Evolutionary conservation across 2,797 vertebrate genomes (phyloP).

Genomic region (Alauda arvensis): DNA sequence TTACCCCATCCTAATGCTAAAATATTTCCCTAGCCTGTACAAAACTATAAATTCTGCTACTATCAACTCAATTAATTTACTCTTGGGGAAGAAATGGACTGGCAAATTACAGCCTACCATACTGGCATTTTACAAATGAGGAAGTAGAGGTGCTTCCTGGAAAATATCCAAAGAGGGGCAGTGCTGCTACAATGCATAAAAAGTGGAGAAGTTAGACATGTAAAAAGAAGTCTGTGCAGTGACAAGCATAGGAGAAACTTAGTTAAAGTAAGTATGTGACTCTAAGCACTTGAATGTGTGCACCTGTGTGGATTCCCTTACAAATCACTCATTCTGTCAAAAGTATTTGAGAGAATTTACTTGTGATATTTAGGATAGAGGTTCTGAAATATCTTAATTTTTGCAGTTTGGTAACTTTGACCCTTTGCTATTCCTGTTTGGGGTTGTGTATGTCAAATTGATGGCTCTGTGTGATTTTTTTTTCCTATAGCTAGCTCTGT

Average conservation of each 20-base stretch:
- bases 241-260: not conserved
- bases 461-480: slow-evolving; percentile 15
- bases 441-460: not conserved
- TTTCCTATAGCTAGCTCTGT: slow-evolving; percentile 25
- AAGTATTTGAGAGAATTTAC: not conserved
- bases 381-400: slow-evolving; percentile 8
- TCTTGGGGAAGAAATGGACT: not conserved
- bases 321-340: not conserved
- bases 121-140: slow-evolving; percentile 1
- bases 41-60: not conserved
- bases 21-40: not conserved
- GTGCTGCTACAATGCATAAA: not conserved
- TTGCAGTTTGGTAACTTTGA: slow-evolving; percentile 30
- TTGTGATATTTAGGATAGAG: not conserved
- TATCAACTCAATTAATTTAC: slow-evolving; percentile 31
- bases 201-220: not conserved
- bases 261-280: not conserved
- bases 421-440: slow-evolving; percentile 27
- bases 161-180: not conserved
- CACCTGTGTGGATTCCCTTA: not conserved
- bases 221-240: not conserved
- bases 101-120: not conserved
- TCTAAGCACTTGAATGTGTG: not conserved
- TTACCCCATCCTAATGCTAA: not conserved
- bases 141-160: slow-evolving; percentile 4